Evolutionary conservation across 1,140 invertebrate genomes (phyloP), one percentile per base, ranked within the genome.

Genomic region (Diabrotica undecimpunctata): DNA sequence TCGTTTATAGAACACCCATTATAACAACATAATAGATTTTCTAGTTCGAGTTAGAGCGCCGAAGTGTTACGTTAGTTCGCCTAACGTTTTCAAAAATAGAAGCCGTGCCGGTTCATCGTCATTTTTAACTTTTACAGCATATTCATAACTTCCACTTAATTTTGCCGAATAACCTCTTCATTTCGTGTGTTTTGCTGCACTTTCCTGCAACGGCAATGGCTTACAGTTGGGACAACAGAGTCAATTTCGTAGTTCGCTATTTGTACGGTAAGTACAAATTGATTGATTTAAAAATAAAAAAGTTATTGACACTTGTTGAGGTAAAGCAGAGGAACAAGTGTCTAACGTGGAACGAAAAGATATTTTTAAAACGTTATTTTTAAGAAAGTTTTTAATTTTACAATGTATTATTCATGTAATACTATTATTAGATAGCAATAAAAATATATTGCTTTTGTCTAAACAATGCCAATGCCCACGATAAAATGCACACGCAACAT

Each of bases 161-260:
- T 51, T 37, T 25, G 5, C 25, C 52, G 35, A 35, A 12, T 56
- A 46, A 52, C 12, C 41, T 64, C 14, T 12, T 61, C 13, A 46
- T 59, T 35, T 59, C 14, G 14, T 39, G 14, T 25, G 25, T 25
- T 25, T 25, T 25, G 25, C 25, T 25, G 25, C 25, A 59, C 38
- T 38, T 61, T 56, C 54, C 36, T 25, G 8, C 10, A 37, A 7
- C 12, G 37, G 60, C 46, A 58, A 88, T 89, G 86, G 86, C 88
- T 25, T 90, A 90, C 79, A 86, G 83, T 75, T 92, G 90, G 90
- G 87, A 91, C 74, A 91, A 89, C 81, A 84, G 90, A 72, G 89
- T 91, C 66, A 85, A 84, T 73, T 92, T 91, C 77, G 87, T 92
- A 73, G 89, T 91, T 62, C 86, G 85, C 77, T 89, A 88, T 79